Conservation (phyloP, 1,140 invertebrate genomes). For the Cyclina sinensis region DNA sequence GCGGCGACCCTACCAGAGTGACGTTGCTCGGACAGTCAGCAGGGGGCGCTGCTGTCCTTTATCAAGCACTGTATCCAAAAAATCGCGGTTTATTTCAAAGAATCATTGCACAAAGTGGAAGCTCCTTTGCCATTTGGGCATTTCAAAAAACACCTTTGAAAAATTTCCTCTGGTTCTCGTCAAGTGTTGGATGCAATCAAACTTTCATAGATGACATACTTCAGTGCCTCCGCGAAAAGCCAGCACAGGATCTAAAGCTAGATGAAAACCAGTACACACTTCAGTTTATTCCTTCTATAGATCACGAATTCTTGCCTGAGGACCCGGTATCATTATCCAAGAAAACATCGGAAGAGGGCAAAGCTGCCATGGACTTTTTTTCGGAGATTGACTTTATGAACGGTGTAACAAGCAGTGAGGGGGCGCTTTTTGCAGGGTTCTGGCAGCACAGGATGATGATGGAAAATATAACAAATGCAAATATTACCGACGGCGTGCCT, state of each 20-base stretch:
- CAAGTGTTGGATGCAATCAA: slow-evolving; percentile 9
- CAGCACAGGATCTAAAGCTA: neutral
- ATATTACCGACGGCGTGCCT: neutral
- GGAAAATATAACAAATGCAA: neutral
- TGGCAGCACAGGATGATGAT: neutral
- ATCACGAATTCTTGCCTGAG: neutral
- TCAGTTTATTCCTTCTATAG: slow-evolving; percentile 6
- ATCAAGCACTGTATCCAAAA: slow-evolving; percentile 72
- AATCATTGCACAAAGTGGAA: slow-evolving; percentile 72
- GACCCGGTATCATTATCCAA: neutral
- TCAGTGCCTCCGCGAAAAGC: neutral
- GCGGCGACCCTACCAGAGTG: slow-evolving; percentile 90
- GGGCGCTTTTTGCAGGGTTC: neutral
- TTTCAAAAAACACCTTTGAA: slow-evolving; percentile 35
- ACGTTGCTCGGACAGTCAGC: slow-evolving; percentile 91
- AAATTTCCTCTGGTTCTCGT: slow-evolving; percentile 7
- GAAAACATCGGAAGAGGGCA: neutral
- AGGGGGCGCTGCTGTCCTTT: slow-evolving; percentile 64
- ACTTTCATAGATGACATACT: slow-evolving; percentile 2
- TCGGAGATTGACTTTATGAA: slow-evolving; percentile 31
- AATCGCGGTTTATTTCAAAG: slow-evolving; percentile 70
- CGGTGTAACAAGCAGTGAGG: slow-evolving; percentile 37
- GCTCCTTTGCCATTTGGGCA: slow-evolving; percentile 57
- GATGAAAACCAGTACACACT: neutral
- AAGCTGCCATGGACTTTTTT: slow-evolving; percentile 1